Base-by-base conservation (phyloP, 2,888 invertebrate genomes). In the Alitta virens region DNA sequence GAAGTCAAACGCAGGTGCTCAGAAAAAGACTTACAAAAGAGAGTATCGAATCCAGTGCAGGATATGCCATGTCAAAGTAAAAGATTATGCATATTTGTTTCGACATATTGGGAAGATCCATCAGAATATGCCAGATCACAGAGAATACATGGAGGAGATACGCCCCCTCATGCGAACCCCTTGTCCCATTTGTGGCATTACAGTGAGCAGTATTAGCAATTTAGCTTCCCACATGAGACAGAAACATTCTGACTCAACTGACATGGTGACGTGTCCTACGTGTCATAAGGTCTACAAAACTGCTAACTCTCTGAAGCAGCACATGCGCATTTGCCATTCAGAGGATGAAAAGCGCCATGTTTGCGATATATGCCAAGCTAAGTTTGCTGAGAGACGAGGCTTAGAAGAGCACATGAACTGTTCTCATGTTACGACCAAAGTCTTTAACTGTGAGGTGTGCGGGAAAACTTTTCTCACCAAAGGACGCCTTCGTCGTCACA, bases 351-450 rank as follows among this genome's bases (percentile, higher is more conserved):
- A 53, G 21, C 52, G 54, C 12, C 56, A 40, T 40, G 24, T 24
- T 5, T 66, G 66, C 53, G 27, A 51, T 12, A 16, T 33, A 18
- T 66, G 66, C 42, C 26, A 40, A 2, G 56, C 42, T 0, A 59
- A 26, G 16, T 66, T 66, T 50, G 64, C 59, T 23, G 65, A 65
- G 33, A 53, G 43, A 7, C 54, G 65, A 14, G 53, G 63, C 24
- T 56, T 65, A 2, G 54, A 50, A 33, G 65, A 65, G 26, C 65
- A 65, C 46, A 60, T 65, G 18, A 65, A 65, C 49, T 65, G 65
- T 23, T 18, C 54, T 3, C 66, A 66, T 25, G 66, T 64, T 26
- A 60, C 61, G 14, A 63, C 64, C 1, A 42, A 64, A 50, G 56
- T 62, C 24, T 64, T 60, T 51, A 25, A 46, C 1, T 66, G 66